Evolutionary conservation across 2,888 invertebrate genomes (phyloP), one percentile per base, ranked within the genome.

Genomic region (Timandra comae): DNA sequence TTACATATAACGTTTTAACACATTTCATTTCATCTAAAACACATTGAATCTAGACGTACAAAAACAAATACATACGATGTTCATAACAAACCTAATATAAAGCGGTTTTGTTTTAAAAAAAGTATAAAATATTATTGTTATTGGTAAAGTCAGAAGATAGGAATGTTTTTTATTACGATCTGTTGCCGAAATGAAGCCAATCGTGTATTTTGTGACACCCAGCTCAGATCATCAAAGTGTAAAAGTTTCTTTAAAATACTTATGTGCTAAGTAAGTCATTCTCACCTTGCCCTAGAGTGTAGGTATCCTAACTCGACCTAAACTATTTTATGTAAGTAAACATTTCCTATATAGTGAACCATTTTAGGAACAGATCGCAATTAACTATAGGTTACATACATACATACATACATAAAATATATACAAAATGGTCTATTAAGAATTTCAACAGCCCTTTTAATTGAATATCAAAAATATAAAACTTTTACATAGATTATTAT

Each of bases 311-410:
- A 30, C n/a, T n/a, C 24, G 13, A 5, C 54, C 50, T 52, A 50
- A 25, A 35, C 35, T 34, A 35, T 27, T 16, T 3, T 6, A 16
- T 16, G 16, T 16, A 16, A 16, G 16, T 16, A 16, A 16, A 16
- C 16, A 5, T 16, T 28, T 16, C 28, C 32, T 32, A 36, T 27
- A 8, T 6, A 8, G 23, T 33, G 33, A 68, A 72, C 75, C 84
- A 84, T 82, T 84, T 84, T 65, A 84, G 84, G 62, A 84, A 84
- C 84, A 84, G 84, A 84, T 84, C 84, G 84, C 82, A 84, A 84
- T 80, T 65, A 63, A 51, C 46, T 56, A 55, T 48, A 51, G 50
- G 59, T 67, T 59, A 56, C 57, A 59, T 58, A 61, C 56, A 68
- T 59, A 70, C 54, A 67, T 58, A 70, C 54, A 67, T 59, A 60